Base-by-base conservation (phyloP, 2,888 invertebrate genomes). In the Plagiodera versicolora region DNA sequence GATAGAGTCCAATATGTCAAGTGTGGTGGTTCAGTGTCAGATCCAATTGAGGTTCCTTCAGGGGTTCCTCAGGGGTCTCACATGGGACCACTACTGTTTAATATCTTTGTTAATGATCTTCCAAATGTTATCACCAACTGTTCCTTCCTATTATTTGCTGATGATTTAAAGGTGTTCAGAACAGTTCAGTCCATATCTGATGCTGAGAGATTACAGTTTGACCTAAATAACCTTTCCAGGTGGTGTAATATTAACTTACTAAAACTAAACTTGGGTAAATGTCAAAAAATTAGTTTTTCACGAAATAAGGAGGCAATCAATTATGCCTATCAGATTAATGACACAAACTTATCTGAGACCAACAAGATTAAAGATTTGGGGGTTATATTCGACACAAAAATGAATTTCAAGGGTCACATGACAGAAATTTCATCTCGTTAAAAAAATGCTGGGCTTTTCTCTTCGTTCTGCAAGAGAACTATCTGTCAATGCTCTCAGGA, bases 361-460 rank as follows among this genome's bases (percentile, higher is more conserved):
- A 52, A 44, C 14, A 17, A 51, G 24, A 57, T 39, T 17, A 19
- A 52, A 58, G 44, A 58, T 52, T 30, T 58, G 44, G 58, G 51
- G 28, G 44, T 58, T 39, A 52, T 32, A 50, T 51, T 58, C 28
- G 51, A 58, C 44, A 19, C 51, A 24, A 58, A 45, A 58, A 58
- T 52, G 28, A 58, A 11, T 45, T 58, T 58, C 16, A 48, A 50
- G 50, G 24, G 18, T 10, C 58, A 58, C 24, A 52, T 58, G 14
- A 32, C n/a, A 18, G 53, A 53, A 53, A 53, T 18, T 16, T 44
- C 45, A 53, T 39, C 53, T 45, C 44, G 24, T 45, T 19, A 20
- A n/a, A 39, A 52, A 52, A 52, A 39, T 52, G 52, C 17, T 52
- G 11, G 35, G 52, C 39, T 52, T 53, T 44, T 45, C 45, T 24